Conservation (phyloP, 2,888 invertebrate genomes). For the Ophioninae sp. region DNA sequence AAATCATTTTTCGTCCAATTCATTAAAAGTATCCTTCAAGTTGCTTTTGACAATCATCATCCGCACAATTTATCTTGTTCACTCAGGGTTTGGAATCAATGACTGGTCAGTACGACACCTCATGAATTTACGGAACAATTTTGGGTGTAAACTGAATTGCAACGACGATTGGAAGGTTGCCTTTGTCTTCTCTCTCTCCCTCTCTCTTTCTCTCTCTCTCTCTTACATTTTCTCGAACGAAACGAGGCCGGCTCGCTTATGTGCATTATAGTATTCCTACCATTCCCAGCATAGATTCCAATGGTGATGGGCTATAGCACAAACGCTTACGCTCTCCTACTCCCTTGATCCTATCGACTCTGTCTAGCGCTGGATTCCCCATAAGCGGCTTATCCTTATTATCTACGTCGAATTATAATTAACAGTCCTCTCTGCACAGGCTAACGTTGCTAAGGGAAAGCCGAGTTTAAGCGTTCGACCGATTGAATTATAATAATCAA, state of each 20-base stretch:
- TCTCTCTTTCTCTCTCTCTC: not conserved
- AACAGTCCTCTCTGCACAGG: conserved; percentile 65
- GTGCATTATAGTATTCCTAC: conserved; percentile 37
- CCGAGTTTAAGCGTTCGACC: conserved; percentile 38
- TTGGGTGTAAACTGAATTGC: conserved; percentile 43
- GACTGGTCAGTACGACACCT: not conserved
- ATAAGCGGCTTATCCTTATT: conserved; percentile 77
- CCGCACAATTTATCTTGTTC: conserved; percentile 13
- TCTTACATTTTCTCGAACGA: not conserved
- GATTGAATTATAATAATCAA: conserved; percentile 58
- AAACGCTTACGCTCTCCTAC: conserved; percentile 40
- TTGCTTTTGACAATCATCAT: not conserved
- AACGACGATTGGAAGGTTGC: conserved; percentile 68
- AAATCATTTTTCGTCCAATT: conserved; percentile 23
- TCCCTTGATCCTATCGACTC: conserved; percentile 32
- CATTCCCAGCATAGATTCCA: conserved; percentile 32
- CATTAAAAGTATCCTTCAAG: conserved; percentile 5
- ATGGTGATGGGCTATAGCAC: conserved; percentile 41
- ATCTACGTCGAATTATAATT: conserved; percentile 76
- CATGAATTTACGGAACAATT: conserved; percentile 8
- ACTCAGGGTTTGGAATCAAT: not conserved
- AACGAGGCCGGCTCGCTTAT: conserved; percentile 38
- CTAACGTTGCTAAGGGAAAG: conserved; percentile 46
- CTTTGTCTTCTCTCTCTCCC: not conserved
- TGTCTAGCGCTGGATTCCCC: conserved; percentile 65